phyloP scores from a whole-genome alignment of 1,140 invertebrate species.

The Dufourea novaeangliae region DNA sequence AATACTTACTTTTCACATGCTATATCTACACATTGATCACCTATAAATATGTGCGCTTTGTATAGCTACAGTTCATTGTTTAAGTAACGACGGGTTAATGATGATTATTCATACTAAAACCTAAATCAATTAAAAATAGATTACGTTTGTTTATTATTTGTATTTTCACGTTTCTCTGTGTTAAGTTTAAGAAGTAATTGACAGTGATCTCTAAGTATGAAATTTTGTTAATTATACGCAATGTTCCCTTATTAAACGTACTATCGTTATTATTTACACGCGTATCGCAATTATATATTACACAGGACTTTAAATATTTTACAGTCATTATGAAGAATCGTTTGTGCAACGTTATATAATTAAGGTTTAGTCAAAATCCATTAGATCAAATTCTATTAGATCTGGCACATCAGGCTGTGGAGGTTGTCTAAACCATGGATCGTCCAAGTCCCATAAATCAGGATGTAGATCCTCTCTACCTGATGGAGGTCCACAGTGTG shows the following conservation, averaged over 20 bases:
- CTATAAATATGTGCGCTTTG: no score
- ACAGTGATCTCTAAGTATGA: background rate
- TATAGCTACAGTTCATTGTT: no score
- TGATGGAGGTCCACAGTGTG: conserved; percentile 29
- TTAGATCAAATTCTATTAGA: conserved; percentile 56
- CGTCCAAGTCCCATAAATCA: conserved; percentile 63
- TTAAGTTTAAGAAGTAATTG: background rate
- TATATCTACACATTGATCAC: conserved; percentile 16
- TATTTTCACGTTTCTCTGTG: background rate
- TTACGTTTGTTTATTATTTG: background rate
- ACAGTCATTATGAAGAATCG: background rate
- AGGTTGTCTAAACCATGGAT: conserved; percentile 51
- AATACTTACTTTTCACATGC: background rate
- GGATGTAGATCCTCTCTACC: conserved; percentile 48
- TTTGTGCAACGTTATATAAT: background rate
- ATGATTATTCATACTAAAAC: no score
- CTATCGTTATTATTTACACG: conserved; percentile 23
- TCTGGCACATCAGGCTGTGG: conserved; percentile 34
- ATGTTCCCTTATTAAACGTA: background rate
- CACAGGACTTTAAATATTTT: conserved; percentile 4
- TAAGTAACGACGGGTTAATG: no score
- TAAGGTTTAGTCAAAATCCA: background rate
- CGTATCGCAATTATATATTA: conserved; percentile 10
- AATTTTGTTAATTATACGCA: conserved; percentile 17
- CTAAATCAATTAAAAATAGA: background rate